Conservation (phyloP, 2,888 invertebrate genomes). For the Epinotia demarniana region DNA sequence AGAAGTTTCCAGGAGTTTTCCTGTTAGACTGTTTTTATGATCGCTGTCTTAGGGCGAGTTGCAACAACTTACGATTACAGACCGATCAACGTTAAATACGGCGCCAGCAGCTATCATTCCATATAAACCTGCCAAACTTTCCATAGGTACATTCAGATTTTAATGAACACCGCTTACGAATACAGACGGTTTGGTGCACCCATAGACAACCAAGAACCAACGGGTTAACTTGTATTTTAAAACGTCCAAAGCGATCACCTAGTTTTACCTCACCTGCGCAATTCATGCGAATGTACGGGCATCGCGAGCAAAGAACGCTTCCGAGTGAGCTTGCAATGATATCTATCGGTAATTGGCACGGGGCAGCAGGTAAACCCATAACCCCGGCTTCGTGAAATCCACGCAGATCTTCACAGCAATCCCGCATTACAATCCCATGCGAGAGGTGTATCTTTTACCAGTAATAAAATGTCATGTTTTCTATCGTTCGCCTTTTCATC, state of each 20-base stretch:
- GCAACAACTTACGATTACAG: too few species aligned
- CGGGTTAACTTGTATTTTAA: background rate
- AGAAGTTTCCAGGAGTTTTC: background rate
- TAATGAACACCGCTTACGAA: too few species aligned
- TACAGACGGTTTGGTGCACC: too few species aligned
- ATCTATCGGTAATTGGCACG: slow-evolving; percentile 19
- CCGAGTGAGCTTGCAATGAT: background rate
- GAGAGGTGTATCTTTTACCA: slow-evolving; percentile 22
- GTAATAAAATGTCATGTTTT: slow-evolving; percentile 39
- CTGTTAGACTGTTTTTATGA: too few species aligned
- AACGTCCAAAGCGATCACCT: background rate
- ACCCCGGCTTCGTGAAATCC: slow-evolving; percentile 1
- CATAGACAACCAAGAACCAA: background rate
- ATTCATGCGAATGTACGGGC: background rate
- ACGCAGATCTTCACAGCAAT: slow-evolving; percentile 10
- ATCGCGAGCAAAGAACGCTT: background rate
- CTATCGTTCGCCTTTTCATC: slow-evolving; percentile 25
- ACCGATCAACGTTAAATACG: too few species aligned
- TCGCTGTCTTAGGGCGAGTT: too few species aligned
- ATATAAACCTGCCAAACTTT: too few species aligned
- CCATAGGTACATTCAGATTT: too few species aligned
- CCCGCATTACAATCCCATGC: background rate
- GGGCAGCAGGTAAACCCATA: background rate
- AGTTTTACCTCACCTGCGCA: background rate
- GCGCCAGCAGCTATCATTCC: too few species aligned